These are phyloP conservation scores for Cryptotis parvus DNA, from an alignment of 2,113 vertebrate species.

Conservation along the genomic window DNA sequence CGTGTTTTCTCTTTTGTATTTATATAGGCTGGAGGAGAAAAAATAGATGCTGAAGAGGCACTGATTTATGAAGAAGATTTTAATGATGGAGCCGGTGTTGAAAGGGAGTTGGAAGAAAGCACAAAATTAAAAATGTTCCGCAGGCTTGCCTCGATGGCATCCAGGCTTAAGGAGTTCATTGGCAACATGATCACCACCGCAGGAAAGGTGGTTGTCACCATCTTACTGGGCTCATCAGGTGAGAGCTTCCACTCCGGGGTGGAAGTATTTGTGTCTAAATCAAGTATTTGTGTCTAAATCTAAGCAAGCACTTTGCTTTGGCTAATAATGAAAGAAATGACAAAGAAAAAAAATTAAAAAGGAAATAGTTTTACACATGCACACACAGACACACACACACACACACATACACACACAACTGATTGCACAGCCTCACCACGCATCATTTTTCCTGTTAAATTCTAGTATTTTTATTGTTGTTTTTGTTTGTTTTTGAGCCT, in stretches of 20 bases:
- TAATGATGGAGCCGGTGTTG: slow-evolving; percentile 91
- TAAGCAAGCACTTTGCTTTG: background rate
- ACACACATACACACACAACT: background rate
- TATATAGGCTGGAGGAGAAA: slow-evolving; percentile 90
- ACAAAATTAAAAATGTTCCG: slow-evolving; percentile 93
- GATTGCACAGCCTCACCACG: background rate
- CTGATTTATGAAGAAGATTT: slow-evolving; percentile 94
- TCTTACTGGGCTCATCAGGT: slow-evolving; percentile 96
- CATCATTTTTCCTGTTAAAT: background rate
- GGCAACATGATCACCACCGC: slow-evolving; percentile 98
- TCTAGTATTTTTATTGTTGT: no score
- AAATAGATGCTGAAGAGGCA: slow-evolving; percentile 92
- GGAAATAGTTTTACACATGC: background rate
- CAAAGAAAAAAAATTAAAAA: slow-evolving; percentile 55
- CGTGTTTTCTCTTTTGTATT: background rate
- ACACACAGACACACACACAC: background rate
- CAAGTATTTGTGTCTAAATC: no score
- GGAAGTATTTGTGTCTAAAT: no score
- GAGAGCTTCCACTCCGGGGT: slow-evolving; percentile 74
- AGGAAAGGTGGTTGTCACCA: slow-evolving; percentile 97
- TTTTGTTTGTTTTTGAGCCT: no score
- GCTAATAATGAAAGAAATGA: slow-evolving; percentile 70
- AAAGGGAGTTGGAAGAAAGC: slow-evolving; percentile 93
- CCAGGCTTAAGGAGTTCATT: slow-evolving; percentile 95
- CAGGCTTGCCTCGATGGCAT: slow-evolving; percentile 91